A percentile compares a stretch with the other conserved stretches of the same genome.
phyloP scores from a whole-genome alignment of 2,113 vertebrate species.

The Phaethon lepturus region DNA sequence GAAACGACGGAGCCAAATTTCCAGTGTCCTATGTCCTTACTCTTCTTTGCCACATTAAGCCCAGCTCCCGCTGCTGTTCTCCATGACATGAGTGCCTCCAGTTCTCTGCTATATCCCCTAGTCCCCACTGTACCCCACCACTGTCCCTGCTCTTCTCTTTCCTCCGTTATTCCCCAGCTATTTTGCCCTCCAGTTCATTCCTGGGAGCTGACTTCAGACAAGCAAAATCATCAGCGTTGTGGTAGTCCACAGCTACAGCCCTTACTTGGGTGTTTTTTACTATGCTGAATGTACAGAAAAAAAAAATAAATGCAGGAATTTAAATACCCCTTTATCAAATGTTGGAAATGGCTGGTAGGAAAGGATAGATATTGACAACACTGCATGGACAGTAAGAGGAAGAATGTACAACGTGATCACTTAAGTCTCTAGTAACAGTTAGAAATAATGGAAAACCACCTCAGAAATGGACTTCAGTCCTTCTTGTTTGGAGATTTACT shows the following conservation, averaged over 20 bases:
- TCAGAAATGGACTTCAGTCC: background rate
- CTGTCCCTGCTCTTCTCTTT: background rate
- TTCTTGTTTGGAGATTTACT: background rate
- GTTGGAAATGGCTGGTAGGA: background rate
- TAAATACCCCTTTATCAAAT: background rate
- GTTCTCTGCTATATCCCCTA: background rate
- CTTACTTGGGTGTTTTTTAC: background rate
- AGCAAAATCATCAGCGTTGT: background rate
- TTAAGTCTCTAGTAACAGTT: background rate
- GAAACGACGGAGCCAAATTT: background rate
- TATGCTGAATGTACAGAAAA: background rate
- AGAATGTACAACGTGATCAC: background rate
- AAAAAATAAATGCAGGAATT: background rate
- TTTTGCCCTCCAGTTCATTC: background rate
- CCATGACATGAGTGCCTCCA: background rate
- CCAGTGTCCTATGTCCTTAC: background rate
- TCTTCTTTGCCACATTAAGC: background rate
- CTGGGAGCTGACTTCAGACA: background rate
- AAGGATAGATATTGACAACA: background rate
- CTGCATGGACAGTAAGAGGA: background rate
- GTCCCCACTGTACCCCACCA: too few relatives aligned
- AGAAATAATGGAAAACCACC: background rate
- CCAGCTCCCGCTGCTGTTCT: background rate
- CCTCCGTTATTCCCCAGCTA: background rate
- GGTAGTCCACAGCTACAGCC: background rate